These are phyloP conservation scores for Gandaritis pyraliata DNA, from an alignment of 2,888 invertebrate species.

Conservation along the genomic window DNA sequence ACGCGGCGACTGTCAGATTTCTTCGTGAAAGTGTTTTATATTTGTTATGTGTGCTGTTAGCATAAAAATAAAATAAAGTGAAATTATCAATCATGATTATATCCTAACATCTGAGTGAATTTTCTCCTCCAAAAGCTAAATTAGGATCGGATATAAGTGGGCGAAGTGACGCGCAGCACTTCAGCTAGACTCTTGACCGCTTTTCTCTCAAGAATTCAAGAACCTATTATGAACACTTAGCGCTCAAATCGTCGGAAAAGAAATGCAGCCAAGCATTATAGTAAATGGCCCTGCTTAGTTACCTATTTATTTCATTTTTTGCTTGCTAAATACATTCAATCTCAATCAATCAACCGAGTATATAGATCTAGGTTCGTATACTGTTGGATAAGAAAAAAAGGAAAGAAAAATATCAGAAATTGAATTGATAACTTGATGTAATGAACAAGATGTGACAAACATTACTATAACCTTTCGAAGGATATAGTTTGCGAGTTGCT, in stretches of 20 bases:
- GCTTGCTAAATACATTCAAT: too few relatives aligned
- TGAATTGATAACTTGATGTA: too few relatives aligned
- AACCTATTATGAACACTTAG: conserved; percentile 37
- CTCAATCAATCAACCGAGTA: too few relatives aligned
- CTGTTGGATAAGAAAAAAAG: too few relatives aligned
- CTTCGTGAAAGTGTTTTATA: too few relatives aligned
- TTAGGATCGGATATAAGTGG: conserved; percentile 18
- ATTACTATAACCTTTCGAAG: conserved; percentile 3
- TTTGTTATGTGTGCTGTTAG: too few relatives aligned
- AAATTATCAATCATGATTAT: too few relatives aligned
- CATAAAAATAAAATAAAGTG: too few relatives aligned
- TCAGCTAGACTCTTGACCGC: conserved; percentile 34
- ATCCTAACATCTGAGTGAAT: conserved; percentile 1
- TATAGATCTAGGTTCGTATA: too few relatives aligned
- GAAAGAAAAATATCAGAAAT: too few relatives aligned
- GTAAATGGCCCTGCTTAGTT: neutral
- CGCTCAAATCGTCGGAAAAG: conserved; percentile 23
- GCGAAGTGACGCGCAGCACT: conserved; percentile 36
- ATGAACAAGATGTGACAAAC: neutral
- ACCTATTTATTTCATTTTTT: neutral
- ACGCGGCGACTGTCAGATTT: too few relatives aligned
- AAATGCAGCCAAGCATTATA: conserved; percentile 9
- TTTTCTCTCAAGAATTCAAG: conserved; percentile 33
- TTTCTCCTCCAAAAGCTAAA: conserved; percentile 8
- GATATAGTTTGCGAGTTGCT: conserved; percentile 6